phyloP scores from a whole-genome alignment of 2,113 vertebrate species.

The Lagopus leucura region DNA sequence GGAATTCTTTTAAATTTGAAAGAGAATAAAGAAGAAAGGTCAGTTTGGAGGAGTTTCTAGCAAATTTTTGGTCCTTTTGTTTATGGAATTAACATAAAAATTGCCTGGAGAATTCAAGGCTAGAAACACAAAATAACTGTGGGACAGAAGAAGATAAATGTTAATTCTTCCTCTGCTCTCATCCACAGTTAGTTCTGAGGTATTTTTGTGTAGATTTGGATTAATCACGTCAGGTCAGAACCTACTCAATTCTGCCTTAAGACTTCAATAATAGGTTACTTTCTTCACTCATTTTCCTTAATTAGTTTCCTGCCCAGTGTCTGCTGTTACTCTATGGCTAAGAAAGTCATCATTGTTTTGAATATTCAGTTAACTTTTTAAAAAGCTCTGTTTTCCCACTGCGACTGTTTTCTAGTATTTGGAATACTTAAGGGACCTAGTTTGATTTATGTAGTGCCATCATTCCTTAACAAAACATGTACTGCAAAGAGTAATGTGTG shows the following conservation, averaged over 20 bases:
- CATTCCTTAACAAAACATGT: conserved; percentile 51
- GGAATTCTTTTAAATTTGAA: neutral
- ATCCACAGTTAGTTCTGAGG: neutral
- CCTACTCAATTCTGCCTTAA: conserved; percentile 3
- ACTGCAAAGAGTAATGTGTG: conserved; percentile 34
- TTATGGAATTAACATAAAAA: neutral
- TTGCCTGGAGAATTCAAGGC: neutral
- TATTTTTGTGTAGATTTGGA: neutral
- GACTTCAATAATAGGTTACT: conserved; percentile 19
- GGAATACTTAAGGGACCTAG: conserved; percentile 17
- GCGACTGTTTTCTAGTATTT: conserved; percentile 16
- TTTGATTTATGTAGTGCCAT: conserved; percentile 35
- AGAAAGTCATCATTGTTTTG: conserved; percentile 21
- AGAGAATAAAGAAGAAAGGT: neutral
- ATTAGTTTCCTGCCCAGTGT: neutral
- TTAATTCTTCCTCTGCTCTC: neutral
- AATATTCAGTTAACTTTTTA: conserved; percentile 29
- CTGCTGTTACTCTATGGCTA: neutral
- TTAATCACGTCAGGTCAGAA: neutral
- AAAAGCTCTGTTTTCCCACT: conserved; percentile 21
- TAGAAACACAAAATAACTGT: neutral
- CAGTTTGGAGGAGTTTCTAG: neutral
- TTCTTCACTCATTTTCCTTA: conserved; percentile 28
- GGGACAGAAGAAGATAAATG: neutral
- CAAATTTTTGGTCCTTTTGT: neutral